A percentile compares a stretch with the other conserved stretches of the same genome.
phyloP scores from a whole-genome alignment of 92 coral and sea anemone genomes.

The Desmophyllum pertusum region DNA sequence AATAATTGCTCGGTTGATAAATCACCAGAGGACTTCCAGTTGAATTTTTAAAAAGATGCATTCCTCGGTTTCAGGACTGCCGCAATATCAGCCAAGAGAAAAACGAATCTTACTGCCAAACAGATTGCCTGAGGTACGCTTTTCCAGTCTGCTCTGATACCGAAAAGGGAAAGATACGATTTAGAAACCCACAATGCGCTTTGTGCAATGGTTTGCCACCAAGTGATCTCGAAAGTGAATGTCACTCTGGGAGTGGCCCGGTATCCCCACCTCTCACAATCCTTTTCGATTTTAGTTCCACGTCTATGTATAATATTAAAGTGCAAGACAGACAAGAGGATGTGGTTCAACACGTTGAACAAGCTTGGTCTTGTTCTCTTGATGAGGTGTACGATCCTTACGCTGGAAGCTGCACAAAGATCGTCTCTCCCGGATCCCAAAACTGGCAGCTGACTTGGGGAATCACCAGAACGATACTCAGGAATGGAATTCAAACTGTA shows the following conservation, averaged over 20 bases:
- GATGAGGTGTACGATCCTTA: conserved; percentile 62
- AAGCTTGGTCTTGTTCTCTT: conserved; percentile 16
- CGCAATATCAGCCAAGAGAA: background rate
- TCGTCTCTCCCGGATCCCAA: background rate
- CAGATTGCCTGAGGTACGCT: conserved; percentile 38
- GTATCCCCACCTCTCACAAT: conserved; percentile 41
- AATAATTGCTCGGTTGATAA: conserved; percentile 18
- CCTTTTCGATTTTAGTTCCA: conserved; percentile 59
- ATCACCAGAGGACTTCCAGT: background rate
- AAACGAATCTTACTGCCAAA: conserved; percentile 18
- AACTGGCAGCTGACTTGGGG: background rate
- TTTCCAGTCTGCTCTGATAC: conserved; percentile 45
- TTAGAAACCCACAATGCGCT: conserved; percentile 57
- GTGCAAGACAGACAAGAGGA: background rate
- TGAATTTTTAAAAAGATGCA: conserved; percentile 34
- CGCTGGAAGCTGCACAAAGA: conserved; percentile 38
- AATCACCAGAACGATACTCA: background rate
- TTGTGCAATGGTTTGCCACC: conserved; percentile 41
- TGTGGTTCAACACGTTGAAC: background rate
- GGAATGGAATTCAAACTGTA: conserved; percentile 15
- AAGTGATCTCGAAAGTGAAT: background rate
- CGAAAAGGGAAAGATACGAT: conserved; percentile 4
- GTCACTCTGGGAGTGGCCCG: background rate
- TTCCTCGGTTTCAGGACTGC: conserved; percentile 44
- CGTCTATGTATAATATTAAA: conserved; percentile 35